Base-by-base conservation (phyloP, 2,113 vertebrate genomes). In the Burhinus bistriatus region DNA sequence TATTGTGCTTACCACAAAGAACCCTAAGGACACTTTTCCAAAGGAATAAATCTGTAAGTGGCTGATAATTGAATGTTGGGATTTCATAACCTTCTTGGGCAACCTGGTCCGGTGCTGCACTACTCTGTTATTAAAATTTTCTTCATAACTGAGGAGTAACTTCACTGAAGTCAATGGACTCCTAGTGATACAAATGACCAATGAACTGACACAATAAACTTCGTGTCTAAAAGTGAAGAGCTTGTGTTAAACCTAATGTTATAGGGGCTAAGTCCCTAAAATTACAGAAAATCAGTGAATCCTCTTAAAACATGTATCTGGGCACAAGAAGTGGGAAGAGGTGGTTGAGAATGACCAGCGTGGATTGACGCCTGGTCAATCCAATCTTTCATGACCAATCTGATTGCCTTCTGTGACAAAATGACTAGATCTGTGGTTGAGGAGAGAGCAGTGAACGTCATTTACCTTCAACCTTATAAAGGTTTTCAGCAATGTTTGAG, bases 31-130 rank as follows among this genome's bases (percentile, higher is more conserved):
- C 20, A 40, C 6, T 88, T 94, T 88, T 92, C 58, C n/a, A 77
- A 80, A 93, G 11, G 40, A 87, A 90, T 88, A 87, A 52, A 79
- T 87, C 59, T 69, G 9, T 44, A 85, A 87, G 47, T 57, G 49
- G 27, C 9, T 54, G n/a, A 58, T 81, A 69, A 73, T 83, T 94
- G 47, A 83, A 62, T n/a, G 22, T 3, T 86, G 55, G 14, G 15
- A 42, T 91, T 91, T 91, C 55, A n/a, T 55, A 72, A 59, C 20
- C 40, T 86, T 54, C 34, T 77, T 92, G 51, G 72, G 16, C 71
- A 86, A 26, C 15, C 15, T 89, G 12, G 20, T 32, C 42, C n/a
- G 55, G 7, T 84, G 45, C 51, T 71, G n/a, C 11, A 47, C 15
- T 59, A 59, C 30, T 77, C 27, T 49, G 16, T 29, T 88, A 21